Percentiles rank a stretch among this genome's conserved stretches.
Conservation (phyloP, 1,140 invertebrate genomes). For the Halesus radiatus region DNA sequence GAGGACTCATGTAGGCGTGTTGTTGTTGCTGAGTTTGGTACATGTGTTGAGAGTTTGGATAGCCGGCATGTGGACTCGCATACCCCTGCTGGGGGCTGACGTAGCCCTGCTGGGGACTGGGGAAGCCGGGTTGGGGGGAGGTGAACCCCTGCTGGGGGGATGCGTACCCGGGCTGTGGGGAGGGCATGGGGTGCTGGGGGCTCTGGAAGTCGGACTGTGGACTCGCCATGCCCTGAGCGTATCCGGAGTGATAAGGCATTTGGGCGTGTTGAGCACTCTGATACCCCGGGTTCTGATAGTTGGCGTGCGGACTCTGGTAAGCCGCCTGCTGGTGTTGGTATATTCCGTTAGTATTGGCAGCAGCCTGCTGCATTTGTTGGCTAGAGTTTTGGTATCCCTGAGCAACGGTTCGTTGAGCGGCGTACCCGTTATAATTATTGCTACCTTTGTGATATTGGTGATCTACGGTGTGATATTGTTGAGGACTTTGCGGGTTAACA, state of each 20-base stretch:
- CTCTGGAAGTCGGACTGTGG: constrained; percentile 60
- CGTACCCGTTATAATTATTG: constrained; percentile 63
- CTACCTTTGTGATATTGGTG: constrained; percentile 68
- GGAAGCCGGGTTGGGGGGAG: constrained; percentile 39
- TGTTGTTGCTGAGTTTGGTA: constrained; percentile 64
- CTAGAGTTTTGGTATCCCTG: constrained; percentile 42
- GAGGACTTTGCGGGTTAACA: constrained; percentile 58
- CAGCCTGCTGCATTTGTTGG: constrained; percentile 22
- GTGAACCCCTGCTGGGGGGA: constrained; percentile 43
- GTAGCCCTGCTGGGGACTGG: constrained; percentile 45
- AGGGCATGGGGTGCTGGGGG: constrained; percentile 61
- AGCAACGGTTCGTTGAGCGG: constrained; percentile 63
- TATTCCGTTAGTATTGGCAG: constrained; percentile 26
- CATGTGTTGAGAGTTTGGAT: constrained; percentile 60
- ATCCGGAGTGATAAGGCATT: constrained; percentile 58
- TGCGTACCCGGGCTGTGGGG: constrained; percentile 54
- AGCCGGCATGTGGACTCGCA: constrained; percentile 44
- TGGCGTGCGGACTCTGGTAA: not conserved
- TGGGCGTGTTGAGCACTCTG: constrained; percentile 61
- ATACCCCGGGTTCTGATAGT: constrained; percentile 61
- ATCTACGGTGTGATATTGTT: constrained; percentile 63
- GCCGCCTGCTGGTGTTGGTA: not conserved
- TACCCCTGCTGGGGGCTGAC: constrained; percentile 46
- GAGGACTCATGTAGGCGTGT: constrained; percentile 58
- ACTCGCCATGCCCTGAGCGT: constrained; percentile 60